Evolutionary conservation across 2,888 invertebrate species (phyloP), one percentile per base, ranked within the genome.

Genomic region (Monochamus alternatus): DNA sequence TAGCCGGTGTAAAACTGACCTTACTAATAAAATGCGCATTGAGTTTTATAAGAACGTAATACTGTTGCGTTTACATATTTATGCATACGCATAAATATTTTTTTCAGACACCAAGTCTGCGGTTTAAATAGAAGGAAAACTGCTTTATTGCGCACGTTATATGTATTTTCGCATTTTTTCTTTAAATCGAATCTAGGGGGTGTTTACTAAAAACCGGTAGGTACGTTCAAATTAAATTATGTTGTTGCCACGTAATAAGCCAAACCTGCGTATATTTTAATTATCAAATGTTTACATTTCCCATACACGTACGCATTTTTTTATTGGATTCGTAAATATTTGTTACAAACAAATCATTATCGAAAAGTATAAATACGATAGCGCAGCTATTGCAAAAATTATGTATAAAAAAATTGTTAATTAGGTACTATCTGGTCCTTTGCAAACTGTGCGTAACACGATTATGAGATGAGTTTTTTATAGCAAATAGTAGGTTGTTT

Each of bases 21-120:
- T 75, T 72, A 63, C 68, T 72, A 75, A 75, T 68, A 63, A 67
- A 68, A 47, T 63, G 67, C 72, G 72, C 75, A 71, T 75, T 75
- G 75, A 71, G 62, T 60, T 9, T 12, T 30, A 9, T 31, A 69
- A 69, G 59, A 69, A 75, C 47, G 59, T 66, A 58, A 55, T 58
- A 62, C 0, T 38, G 38, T 38, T 38, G 38, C 38, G 38, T 38
- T 38, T 38, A 2, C 38, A 38, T 38, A 38, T 38, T 1, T 1
- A 1, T 38, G 38, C 38, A 5, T 38, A 38, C 2, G 38, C 38
- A 7, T 38, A 38, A 38, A 1, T 38, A 5, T 5, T 38, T 38
- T 38, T 38, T 22, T 22, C 22, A 22, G 22, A 22, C 22, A 22
- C 22, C 22, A 22, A 22, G 22, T 22, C 22, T 22, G 22, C 22